Percentiles rank a stretch among this genome's conserved stretches.
Evolutionary conservation across 2,113 vertebrate species (phyloP).

Genomic region (Pterocles gutturalis): DNA sequence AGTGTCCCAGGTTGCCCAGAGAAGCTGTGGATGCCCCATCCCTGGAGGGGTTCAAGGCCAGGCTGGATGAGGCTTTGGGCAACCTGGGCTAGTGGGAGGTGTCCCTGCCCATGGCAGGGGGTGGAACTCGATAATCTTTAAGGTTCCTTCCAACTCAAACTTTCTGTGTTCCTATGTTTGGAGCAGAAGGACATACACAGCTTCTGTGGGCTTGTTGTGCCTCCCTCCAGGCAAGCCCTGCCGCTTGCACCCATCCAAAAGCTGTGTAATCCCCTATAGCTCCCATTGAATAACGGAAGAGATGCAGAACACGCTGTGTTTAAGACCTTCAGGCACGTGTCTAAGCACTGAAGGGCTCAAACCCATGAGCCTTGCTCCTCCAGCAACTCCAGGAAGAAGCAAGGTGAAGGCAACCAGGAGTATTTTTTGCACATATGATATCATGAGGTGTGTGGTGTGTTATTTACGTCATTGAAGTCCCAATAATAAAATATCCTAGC

Average conservation of each 20-base stretch:
- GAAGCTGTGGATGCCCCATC: too few species aligned
- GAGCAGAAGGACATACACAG: fast-evolving
- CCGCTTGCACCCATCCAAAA: not conserved
- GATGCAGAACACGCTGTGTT: not conserved
- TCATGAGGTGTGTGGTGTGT: fast-evolving
- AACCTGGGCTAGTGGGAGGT: too few species aligned
- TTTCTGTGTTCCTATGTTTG: not conserved
- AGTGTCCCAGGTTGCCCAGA: too few species aligned
- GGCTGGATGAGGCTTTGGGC: too few species aligned
- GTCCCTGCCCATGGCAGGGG: too few species aligned
- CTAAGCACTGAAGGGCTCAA: not conserved
- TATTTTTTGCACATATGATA: fast-evolving
- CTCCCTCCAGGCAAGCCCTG: not conserved
- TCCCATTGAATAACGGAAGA: not conserved
- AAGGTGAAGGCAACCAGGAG: not conserved
- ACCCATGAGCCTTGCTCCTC: not conserved
- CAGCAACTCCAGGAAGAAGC: not conserved
- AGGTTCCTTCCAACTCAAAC: too few species aligned
- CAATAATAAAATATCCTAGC: not conserved
- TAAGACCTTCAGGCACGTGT: not conserved
- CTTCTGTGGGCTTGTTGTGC: not conserved
- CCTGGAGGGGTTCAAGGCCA: too few species aligned
- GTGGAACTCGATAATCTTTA: too few species aligned
- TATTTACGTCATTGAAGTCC: not conserved
- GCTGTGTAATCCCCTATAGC: not conserved